Evolutionary conservation across 2,888 invertebrate species (phyloP).

Genomic region (Troides helena): DNA sequence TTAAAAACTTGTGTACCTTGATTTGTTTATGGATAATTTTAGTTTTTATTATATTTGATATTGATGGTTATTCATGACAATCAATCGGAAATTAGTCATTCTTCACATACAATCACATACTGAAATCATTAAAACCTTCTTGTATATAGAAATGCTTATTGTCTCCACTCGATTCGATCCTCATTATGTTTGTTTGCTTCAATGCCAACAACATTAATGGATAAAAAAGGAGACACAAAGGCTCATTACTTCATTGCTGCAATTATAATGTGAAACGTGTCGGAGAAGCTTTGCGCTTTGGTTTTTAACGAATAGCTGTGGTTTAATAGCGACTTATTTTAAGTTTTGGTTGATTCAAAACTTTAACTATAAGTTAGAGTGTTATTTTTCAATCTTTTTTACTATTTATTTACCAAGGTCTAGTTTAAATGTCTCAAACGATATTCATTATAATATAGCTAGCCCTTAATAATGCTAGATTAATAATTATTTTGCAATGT

Average conservation of each 20-base stretch:
- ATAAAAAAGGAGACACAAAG: constrained; percentile 53
- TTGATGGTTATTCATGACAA: constrained; percentile 76
- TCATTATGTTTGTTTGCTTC: constrained; percentile 73
- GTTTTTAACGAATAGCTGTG: constrained; percentile 52
- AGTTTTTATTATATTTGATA: constrained; percentile 67
- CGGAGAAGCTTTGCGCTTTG: constrained; percentile 49
- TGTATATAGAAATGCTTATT: constrained; percentile 61
- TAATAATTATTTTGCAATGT: constrained; percentile 54
- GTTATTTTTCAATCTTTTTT: constrained; percentile 58
- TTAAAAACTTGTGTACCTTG: constrained; percentile 72
- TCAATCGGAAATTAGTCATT: constrained; percentile 53
- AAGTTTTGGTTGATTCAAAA: constrained; percentile 78
- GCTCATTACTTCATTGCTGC: constrained; percentile 38
- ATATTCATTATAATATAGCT: constrained; percentile 44
- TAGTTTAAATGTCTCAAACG: constrained; percentile 63
- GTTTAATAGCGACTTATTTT: constrained; percentile 75
- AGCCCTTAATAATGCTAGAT: constrained; percentile 53
- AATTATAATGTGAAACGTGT: constrained; percentile 38
- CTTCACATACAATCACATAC: constrained; percentile 41
- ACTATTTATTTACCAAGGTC: constrained; percentile 71
- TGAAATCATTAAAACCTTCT: constrained; percentile 42
- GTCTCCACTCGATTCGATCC: constrained; percentile 63
- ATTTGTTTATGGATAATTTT: constrained; percentile 72
- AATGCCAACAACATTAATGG: constrained; percentile 71
- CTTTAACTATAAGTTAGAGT: constrained; percentile 80